These are phyloP conservation scores for Sciurus niger DNA, from an alignment of 2,113 vertebrate genomes.

Conservation along the genomic window DNA sequence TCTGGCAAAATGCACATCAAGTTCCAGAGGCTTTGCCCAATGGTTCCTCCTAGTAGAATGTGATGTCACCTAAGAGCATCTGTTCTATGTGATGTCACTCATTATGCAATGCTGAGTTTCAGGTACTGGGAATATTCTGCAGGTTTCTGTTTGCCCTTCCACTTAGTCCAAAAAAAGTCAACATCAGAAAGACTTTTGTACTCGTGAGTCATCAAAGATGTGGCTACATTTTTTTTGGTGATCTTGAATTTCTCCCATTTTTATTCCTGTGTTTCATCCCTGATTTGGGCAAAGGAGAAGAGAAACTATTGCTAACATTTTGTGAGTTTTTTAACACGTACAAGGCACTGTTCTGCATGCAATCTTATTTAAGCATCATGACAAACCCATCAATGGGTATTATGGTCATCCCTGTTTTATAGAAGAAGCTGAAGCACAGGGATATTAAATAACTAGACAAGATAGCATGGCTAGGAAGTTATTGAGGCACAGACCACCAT, in stretches of 20 bases:
- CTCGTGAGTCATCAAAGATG: background rate
- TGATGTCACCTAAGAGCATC: background rate
- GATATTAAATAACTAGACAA: background rate
- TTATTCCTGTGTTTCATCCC: conserved; percentile 51
- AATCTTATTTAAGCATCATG: conserved; percentile 27
- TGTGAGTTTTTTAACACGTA: conserved; percentile 25
- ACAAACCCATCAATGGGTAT: background rate
- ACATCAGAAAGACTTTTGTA: conserved; percentile 28
- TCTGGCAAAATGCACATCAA: background rate
- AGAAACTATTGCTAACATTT: background rate
- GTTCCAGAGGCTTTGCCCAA: background rate
- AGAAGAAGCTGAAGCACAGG: conserved; percentile 11
- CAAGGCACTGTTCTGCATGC: background rate
- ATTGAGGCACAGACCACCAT: background rate
- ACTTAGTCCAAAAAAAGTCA: background rate
- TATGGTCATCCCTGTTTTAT: background rate
- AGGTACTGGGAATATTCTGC: background rate
- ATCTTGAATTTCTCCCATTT: conserved; percentile 9
- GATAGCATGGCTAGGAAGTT: background rate
- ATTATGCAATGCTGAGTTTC: accelerated
- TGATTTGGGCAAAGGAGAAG: background rate
- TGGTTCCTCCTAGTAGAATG: background rate
- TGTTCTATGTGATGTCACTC: background rate
- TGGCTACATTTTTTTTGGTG: background rate
- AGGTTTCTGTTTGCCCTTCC: background rate